Conservation (phyloP, 2,797 vertebrate species). For the Sus cebifrons region DNA sequence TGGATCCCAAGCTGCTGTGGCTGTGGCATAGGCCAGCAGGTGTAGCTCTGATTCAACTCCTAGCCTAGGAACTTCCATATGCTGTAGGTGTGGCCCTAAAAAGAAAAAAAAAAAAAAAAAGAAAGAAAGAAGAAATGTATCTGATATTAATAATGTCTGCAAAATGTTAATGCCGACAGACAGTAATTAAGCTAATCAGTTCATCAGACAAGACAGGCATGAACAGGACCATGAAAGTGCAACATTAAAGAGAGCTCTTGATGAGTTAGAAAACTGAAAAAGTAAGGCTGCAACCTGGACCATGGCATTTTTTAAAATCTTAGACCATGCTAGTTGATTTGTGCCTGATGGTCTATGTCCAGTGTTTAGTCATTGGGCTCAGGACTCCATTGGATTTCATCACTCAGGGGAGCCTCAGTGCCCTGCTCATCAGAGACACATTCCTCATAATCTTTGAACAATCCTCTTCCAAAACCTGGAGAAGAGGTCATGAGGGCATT, state of each 20-base stretch:
- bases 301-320: neutral
- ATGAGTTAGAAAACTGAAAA: neutral
- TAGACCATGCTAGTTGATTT: neutral
- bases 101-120: no score
- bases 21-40: no score
- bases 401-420: neutral
- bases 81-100: no score
- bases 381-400: neutral
- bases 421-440: neutral
- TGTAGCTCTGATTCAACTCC: no score
- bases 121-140: neutral
- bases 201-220: neutral
- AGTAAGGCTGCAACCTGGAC: neutral
- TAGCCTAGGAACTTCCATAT: no score
- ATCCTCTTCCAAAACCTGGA: neutral
- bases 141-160: neutral
- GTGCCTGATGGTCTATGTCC: neutral
- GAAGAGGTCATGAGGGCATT: neutral
- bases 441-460: neutral
- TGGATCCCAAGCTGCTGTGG: no score
- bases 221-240: neutral
- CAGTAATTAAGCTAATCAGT: slow-evolving; percentile 33
- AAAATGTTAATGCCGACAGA: neutral
- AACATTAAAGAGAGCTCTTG: neutral
- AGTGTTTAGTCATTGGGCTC: neutral